These are phyloP conservation scores for Neolamprologus cancellatus DNA, from an alignment of 2,113 vertebrate genomes.

Conservation along the genomic window DNA sequence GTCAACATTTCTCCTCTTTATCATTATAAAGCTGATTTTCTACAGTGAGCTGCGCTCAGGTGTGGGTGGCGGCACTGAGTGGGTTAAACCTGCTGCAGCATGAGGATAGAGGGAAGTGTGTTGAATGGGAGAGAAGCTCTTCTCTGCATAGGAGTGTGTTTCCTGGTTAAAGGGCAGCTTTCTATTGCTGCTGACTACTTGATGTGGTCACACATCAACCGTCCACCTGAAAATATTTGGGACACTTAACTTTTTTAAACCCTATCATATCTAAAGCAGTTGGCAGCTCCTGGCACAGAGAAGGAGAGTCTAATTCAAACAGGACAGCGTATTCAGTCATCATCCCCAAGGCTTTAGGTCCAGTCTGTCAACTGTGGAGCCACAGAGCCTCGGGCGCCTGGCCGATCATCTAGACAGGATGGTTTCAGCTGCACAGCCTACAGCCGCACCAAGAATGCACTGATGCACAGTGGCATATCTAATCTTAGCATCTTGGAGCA, in stretches of 20 bases:
- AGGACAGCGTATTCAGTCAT: conserved; percentile 6
- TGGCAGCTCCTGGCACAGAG: background rate
- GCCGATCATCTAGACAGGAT: background rate
- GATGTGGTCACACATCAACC: background rate
- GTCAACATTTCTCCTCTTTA: background rate
- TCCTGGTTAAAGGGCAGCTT: conserved; percentile 11
- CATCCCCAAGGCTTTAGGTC: conserved; percentile 1
- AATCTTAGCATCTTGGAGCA: conserved; percentile 34
- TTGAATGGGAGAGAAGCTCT: background rate
- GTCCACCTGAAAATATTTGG: background rate
- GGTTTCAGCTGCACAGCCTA: background rate
- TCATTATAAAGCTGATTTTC: background rate
- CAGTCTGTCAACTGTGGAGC: background rate
- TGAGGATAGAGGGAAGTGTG: conserved; percentile 26
- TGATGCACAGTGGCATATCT: conserved; percentile 15
- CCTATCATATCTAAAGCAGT: background rate
- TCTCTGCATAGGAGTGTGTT: background rate
- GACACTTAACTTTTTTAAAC: background rate
- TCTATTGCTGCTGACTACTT: background rate
- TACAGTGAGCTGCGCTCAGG: background rate
- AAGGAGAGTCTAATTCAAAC: background rate
- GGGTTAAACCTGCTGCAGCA: conserved; percentile 58
- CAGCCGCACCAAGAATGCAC: conserved; percentile 3
- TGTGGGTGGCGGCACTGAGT: conserved; percentile 7
- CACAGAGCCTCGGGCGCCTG: background rate